These are phyloP conservation scores for Rutilus rutilus DNA, from an alignment of 2,113 vertebrate genomes.

Conservation along the genomic window DNA sequence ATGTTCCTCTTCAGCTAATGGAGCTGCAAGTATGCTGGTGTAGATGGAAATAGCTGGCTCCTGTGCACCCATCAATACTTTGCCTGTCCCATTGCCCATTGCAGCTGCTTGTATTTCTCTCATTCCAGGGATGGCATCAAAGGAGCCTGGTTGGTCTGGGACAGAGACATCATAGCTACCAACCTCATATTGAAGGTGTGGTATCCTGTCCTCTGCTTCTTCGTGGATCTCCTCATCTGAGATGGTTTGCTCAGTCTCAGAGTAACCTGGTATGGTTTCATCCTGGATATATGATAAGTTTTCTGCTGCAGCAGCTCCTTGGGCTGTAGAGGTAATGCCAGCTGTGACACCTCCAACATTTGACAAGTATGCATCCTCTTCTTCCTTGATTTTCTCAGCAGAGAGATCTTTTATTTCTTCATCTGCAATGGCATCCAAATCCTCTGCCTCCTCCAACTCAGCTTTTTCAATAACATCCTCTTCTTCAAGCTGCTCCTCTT, in stretches of 20 bases:
- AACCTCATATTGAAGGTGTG: slow-evolving; percentile 87
- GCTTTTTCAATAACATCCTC: slow-evolving; percentile 86
- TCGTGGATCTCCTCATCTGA: slow-evolving; percentile 97
- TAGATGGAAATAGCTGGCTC: slow-evolving; percentile 85
- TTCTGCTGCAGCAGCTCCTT: slow-evolving; percentile 78
- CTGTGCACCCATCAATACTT: slow-evolving; percentile 76
- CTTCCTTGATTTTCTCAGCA: slow-evolving; percentile 67
- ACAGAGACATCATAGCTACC: slow-evolving; percentile 85
- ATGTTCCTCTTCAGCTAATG: slow-evolving; percentile 96
- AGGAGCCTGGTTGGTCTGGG: slow-evolving; percentile 84
- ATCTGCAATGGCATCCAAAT: slow-evolving; percentile 77
- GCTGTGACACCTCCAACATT: slow-evolving; percentile 77
- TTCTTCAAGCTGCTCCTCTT: slow-evolving; percentile 75
- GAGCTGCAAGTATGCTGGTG: slow-evolving; percentile 91
- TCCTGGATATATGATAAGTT: slow-evolving; percentile 89
- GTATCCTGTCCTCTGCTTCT: slow-evolving; percentile 91
- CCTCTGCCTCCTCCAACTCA: slow-evolving; percentile 89
- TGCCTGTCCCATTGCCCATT: slow-evolving; percentile 70
- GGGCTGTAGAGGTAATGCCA: slow-evolving; percentile 68
- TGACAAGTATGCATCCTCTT: slow-evolving; percentile 70
- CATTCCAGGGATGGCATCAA: slow-evolving; percentile 84
- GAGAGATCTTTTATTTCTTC: slow-evolving; percentile 73
- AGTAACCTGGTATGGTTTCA: slow-evolving; percentile 89
- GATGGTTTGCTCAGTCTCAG: slow-evolving; percentile 91
- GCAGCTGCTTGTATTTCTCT: slow-evolving; percentile 73